Evolutionary conservation across 1,140 invertebrate species (phyloP), one percentile per base, ranked within the genome.

Genomic region (Cyclina sinensis): DNA sequence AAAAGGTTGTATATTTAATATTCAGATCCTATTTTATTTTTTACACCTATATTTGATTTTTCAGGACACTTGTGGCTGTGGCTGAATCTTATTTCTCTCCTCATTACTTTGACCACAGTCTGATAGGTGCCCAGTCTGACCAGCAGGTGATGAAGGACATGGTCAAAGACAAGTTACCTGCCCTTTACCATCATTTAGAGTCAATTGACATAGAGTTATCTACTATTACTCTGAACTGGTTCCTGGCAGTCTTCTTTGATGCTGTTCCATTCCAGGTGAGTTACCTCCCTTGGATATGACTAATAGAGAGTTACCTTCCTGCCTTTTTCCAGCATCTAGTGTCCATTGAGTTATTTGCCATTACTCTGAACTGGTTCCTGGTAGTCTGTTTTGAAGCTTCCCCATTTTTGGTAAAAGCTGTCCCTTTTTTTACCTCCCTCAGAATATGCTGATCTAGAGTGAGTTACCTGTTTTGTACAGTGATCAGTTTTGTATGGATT

Each of bases 341-440:
- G 74, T 91, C 91, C 54, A 95, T 95, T 65, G 96, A 96, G 89
- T 91, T 96, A 27, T 95, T 96, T 35, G 96, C 96, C 9, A 94
- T 96, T 51, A 96, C 96, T 12, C 93, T 96, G 43, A 96, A 96
- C 93, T 96, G 96, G 96, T 96, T 96, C 91, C 92, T 96, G 76
- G 96, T 96, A 43, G 92, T 96, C 43, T 96, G 96, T 92, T 96
- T 96, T 92, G 96, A 96, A 92, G 95, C 96, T 12, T 94, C 96
- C 11, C 96, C 96, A 16, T 96, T 96, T 92, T 92, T 95, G 93
- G 96, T 96, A 93, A 92, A 93, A n/a, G n/a, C n/a, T n/a, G n/a
- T n/a, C n/a, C n/a, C n/a, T n/a, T n/a, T n/a, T n/a, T n/a, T 30
- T 54, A 18, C 11, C 57, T 62, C 57, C 24, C 51, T 57, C 21